Percentiles rank a stretch among this genome's conserved stretches.
phyloP scores from a whole-genome alignment of 2,888 invertebrate species.

The Mesoligia furuncula region DNA sequence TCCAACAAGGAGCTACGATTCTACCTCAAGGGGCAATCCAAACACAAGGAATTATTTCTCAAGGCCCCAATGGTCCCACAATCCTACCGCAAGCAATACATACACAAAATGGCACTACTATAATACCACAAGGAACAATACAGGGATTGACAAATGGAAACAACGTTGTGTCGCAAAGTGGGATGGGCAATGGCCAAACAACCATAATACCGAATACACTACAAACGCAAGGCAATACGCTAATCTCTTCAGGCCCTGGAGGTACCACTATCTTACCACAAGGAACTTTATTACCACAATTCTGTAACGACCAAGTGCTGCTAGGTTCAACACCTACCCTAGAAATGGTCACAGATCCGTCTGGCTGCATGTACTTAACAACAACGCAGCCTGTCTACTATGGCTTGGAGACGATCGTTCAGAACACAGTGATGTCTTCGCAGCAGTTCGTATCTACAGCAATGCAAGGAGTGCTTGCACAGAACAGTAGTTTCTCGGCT shows the following conservation, averaged over 20 bases:
- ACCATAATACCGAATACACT: slow-evolving; percentile 88
- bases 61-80: slow-evolving; percentile 90
- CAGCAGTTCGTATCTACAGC: slow-evolving; percentile 96
- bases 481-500: slow-evolving; percentile 95
- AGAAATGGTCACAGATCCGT: slow-evolving; percentile 92
- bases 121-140: slow-evolving; percentile 91
- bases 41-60: slow-evolving; percentile 88
- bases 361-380: slow-evolving; percentile 90
- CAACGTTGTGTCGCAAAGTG: slow-evolving; percentile 87
- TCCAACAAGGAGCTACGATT: slow-evolving; percentile 90
- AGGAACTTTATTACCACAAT: slow-evolving; percentile 89
- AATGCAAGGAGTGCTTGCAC: slow-evolving; percentile 94
- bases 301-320: slow-evolving; percentile 91
- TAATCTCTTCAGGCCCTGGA: slow-evolving; percentile 89
- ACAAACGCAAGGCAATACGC: slow-evolving; percentile 89
- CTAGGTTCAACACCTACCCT: slow-evolving; percentile 91
- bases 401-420: slow-evolving; percentile 96
- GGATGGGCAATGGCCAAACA: slow-evolving; percentile 87
- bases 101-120: slow-evolving; percentile 91
- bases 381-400: slow-evolving; percentile 95
- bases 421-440: slow-evolving; percentile 97
- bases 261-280: slow-evolving; percentile 92
- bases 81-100: slow-evolving; percentile 91
- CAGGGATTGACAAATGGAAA: slow-evolving; percentile 84
- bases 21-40: slow-evolving; percentile 91